phyloP scores from a whole-genome alignment of 2,888 invertebrate genomes.

The Chrysolina oricalcia region DNA sequence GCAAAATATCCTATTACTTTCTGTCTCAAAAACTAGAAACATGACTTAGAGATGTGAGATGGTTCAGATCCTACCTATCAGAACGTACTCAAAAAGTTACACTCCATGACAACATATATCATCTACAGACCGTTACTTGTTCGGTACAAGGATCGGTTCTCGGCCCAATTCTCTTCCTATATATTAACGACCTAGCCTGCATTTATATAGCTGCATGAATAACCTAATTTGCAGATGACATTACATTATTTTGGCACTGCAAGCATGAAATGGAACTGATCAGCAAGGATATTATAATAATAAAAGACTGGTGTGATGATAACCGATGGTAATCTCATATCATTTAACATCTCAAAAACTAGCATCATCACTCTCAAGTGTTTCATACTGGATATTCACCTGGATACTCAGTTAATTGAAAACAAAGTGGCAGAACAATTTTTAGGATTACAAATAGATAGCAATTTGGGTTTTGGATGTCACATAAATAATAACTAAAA shows the following conservation, averaged over 20 bases:
- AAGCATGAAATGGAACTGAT: neutral
- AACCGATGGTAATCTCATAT: too few species aligned
- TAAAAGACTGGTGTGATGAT: neutral
- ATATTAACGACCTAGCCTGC: too few species aligned
- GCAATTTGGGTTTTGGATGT: too few species aligned
- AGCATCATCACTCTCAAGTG: neutral
- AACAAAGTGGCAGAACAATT: too few species aligned
- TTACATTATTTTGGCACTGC: neutral
- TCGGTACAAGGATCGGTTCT: neutral
- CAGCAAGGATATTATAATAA: neutral
- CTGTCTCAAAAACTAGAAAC: too few species aligned
- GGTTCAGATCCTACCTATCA: constrained; percentile 6
- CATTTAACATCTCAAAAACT: neutral
- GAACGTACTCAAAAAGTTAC: neutral
- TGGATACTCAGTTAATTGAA: neutral
- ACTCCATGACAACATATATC: neutral
- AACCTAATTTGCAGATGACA: too few species aligned
- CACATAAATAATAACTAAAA: too few species aligned
- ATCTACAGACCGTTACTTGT: neutral
- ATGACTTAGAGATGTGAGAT: too few species aligned
- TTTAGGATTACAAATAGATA: too few species aligned
- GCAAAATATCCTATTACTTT: too few species aligned
- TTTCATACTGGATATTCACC: neutral
- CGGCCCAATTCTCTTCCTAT: neutral
- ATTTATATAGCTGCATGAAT: too few species aligned